Evolutionary conservation across 2,888 invertebrate species (phyloP), one percentile per base, ranked within the genome.

Genomic region (Ichneumoninae sp.): DNA sequence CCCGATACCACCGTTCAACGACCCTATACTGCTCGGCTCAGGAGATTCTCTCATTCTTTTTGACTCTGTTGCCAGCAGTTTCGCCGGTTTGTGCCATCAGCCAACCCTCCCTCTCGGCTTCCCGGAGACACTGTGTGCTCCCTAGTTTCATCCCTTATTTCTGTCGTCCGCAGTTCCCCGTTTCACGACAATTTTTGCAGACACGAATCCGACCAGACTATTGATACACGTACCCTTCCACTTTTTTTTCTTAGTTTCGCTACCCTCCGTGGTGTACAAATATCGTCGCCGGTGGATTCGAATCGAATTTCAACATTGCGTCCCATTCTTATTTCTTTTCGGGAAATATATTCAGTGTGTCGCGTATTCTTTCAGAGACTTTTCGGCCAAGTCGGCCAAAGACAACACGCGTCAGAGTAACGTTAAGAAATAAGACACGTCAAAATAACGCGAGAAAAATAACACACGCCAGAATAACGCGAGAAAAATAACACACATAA

Each of bases 101-200:
- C 68, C 10, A 40, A 47, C n/a, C 50, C 26, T 54, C 50, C 26
- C 57, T 10, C 22, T 22, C 13, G 57, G 57, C 57, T 57, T 10
- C 16, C 10, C 68, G 30, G 73, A 77, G 65, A 57, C 50, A 22
- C 77, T 50, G 44, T 44, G 47, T 36, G 66, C 40, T 65, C 26
- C 47, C 44, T 54, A 57, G 52, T 80, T 76, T 75, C 36, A 65
- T 75, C 60, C 50, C 57, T 70, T 75, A 69, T 54, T 65, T 79
- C 33, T 50, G 66, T 66, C 79, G 70, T 65, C 26, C 54, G 36
- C 50, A 52, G 57, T 83, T 76, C 66, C 54, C 44, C 6, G 71
- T 83, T 75, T 50, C 65, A 65, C 50, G 63, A 74, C 75, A 40
- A 71, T 57, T 54, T 54, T 63, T 40, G 13, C 40, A 22, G 13